Evolutionary conservation across 2,113 vertebrate genomes (phyloP).

Genomic region (Scartelaos histophorus): DNA sequence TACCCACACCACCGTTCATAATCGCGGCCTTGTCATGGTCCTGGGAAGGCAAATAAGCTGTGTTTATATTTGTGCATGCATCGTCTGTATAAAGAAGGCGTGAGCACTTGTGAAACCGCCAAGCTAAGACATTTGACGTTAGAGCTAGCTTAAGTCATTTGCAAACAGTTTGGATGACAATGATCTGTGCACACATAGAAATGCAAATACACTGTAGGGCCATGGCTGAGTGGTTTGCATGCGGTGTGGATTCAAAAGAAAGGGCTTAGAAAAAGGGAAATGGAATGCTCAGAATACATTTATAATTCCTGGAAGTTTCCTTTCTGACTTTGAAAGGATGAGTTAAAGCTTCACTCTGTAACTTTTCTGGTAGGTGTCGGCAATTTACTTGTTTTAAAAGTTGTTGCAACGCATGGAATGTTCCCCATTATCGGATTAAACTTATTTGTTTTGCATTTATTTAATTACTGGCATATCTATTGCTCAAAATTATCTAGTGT

Average conservation of each 20-base stretch:
- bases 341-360: background rate
- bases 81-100: constrained; percentile 20
- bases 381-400: too few species aligned
- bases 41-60: constrained; percentile 66
- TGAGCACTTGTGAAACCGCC: constrained; percentile 13
- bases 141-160: constrained; percentile 42
- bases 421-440: too few species aligned
- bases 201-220: constrained; percentile 40
- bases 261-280: background rate
- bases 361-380: too few species aligned
- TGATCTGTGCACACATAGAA: constrained; percentile 32
- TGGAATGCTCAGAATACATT: background rate
- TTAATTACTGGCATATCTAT: too few species aligned
- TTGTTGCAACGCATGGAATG: too few species aligned
- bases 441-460: too few species aligned
- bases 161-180: constrained; percentile 50
- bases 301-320: background rate
- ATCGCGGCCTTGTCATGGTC: constrained; percentile 70
- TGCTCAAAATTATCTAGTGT: too few species aligned
- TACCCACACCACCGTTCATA: constrained; percentile 60
- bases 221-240: constrained; percentile 4
- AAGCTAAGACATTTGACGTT: constrained; percentile 30
- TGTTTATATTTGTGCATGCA: constrained; percentile 12
- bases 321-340: background rate
- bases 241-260: background rate